These are phyloP conservation scores for Oostethus manadensis DNA, from an alignment of 2,113 vertebrate species.

Conservation along the genomic window DNA sequence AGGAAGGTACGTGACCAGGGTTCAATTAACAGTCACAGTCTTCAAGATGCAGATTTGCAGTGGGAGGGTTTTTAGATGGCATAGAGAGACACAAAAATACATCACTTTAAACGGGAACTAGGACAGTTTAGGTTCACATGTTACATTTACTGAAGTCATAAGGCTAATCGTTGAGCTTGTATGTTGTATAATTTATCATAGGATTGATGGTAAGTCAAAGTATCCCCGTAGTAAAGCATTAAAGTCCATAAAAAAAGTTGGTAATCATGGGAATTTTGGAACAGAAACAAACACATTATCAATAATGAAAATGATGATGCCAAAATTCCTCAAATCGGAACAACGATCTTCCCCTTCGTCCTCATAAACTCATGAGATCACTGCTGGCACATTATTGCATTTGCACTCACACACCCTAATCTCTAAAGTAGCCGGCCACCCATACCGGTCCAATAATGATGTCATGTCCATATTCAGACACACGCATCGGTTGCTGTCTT, in stretches of 20 bases:
- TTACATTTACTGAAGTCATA: not conserved
- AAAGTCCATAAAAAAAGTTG: conserved; percentile 1
- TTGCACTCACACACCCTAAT: conserved; percentile 34
- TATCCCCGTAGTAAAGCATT: not conserved
- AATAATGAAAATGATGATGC: conserved; percentile 42
- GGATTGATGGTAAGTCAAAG: not conserved
- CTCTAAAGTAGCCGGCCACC: conserved; percentile 45
- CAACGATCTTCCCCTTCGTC: conserved; percentile 13
- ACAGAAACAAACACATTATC: conserved; percentile 22
- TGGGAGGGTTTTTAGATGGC: not conserved
- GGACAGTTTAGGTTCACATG: not conserved
- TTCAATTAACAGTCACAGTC: conserved; percentile 32
- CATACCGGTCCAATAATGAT: conserved; percentile 47
- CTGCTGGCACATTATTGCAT: conserved; percentile 49
- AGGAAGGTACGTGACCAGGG: conserved; percentile 41
- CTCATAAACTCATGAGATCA: conserved; percentile 41
- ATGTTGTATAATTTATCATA: not conserved
- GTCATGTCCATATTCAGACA: conserved; percentile 57
- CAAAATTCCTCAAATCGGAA: conserved; percentile 28
- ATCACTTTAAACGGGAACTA: not conserved
- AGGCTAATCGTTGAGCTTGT: not conserved
- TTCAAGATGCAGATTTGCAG: not conserved
- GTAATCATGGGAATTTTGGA: conserved; percentile 19
- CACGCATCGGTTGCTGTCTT: conserved; percentile 45
- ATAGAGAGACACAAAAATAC: not conserved